Evolutionary conservation across 2,888 invertebrate genomes (phyloP), one percentile per base, ranked within the genome.

Genomic region (Aricia artaxerxes): DNA sequence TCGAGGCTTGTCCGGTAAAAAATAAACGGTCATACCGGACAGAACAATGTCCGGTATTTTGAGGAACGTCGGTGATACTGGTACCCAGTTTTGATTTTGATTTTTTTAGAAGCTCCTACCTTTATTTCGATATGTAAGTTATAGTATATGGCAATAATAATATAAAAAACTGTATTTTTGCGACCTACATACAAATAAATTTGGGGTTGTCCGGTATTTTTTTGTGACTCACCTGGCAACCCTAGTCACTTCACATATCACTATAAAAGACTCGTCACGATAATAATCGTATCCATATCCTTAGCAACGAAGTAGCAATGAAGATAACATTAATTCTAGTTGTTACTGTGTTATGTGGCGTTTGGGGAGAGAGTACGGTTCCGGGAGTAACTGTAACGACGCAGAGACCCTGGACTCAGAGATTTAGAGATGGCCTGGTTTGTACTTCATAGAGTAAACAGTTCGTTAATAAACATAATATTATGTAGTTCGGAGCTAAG

Each of bases 391-490:
- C 78, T 69, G 79, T 86, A 1, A 88, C 87, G 2, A 88, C 88
- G 0, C 80, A 81, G 35, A 89, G 88, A 61, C 85, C 87, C 16
- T 89, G 88, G 88, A 84, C 86, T 0, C 82, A 84, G 75, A 90
- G 86, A 82, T 73, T 90, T 53, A 88, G 86, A 83, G 85, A 88
- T 82, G 88, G 89, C 79, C 83, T 89, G 86, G 78, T 73, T 73
- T 72, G 49, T 75, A 75, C n/a, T 49, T 31, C 24, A 24, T 40
- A 31, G 53, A 53, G 53, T 53, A 57, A 57, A 57, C 57, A 57
- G 57, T 57, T 4, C 57, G 57, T 57, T 57, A 57, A 4, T 57
- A 57, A 53, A 40, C 44, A 6, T 49, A 40, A 7, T 73, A 24
- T 24, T 73, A 24, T 24, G 24, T 24, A 24, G 24, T 24, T 40